Conservation (phyloP, 2,797 vertebrate species). For the Hyperoplus immaculatus region DNA sequence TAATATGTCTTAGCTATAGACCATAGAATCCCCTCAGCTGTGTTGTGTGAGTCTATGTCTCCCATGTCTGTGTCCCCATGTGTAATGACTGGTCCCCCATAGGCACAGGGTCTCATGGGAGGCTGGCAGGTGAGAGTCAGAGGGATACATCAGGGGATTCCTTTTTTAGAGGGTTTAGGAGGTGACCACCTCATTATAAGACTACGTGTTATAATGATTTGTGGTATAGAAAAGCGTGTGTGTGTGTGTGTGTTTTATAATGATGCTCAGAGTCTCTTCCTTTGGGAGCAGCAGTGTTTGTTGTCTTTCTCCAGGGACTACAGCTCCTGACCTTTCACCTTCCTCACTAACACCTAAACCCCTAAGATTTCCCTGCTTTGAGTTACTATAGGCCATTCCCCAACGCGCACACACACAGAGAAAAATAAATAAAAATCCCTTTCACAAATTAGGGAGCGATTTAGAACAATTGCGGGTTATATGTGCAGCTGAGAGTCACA, state of each 20-base stretch:
- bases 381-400: constrained; percentile 31
- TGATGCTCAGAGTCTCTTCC: constrained; percentile 66
- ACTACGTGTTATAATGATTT: constrained; percentile 77
- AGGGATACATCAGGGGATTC: constrained; percentile 62
- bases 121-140: constrained; percentile 62
- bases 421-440: constrained; percentile 20
- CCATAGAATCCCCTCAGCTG: constrained; percentile 30
- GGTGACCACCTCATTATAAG: constrained; percentile 82
- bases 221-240: constrained; percentile 34
- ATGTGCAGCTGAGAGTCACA: constrained; percentile 58
- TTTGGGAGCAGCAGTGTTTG: constrained; percentile 63
- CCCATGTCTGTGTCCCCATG: constrained; percentile 34
- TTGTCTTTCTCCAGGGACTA: constrained; percentile 70
- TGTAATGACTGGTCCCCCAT: constrained; percentile 63
- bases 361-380: constrained; percentile 53
- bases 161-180: constrained; percentile 73
- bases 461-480: constrained; percentile 50
- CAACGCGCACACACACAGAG: constrained; percentile 17
- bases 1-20: constrained; percentile 25
- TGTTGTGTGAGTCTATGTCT: constrained; percentile 35
- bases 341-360: constrained; percentile 60
- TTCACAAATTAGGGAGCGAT: constrained; percentile 39
- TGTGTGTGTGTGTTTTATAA: constrained; percentile 65
- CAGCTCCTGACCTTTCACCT: constrained; percentile 75
- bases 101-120: constrained; percentile 59